A percentile compares a stretch with the other conserved stretches of the same genome.
phyloP scores from a whole-genome alignment of 2,888 invertebrate genomes.

The Idaea dimidiata region DNA sequence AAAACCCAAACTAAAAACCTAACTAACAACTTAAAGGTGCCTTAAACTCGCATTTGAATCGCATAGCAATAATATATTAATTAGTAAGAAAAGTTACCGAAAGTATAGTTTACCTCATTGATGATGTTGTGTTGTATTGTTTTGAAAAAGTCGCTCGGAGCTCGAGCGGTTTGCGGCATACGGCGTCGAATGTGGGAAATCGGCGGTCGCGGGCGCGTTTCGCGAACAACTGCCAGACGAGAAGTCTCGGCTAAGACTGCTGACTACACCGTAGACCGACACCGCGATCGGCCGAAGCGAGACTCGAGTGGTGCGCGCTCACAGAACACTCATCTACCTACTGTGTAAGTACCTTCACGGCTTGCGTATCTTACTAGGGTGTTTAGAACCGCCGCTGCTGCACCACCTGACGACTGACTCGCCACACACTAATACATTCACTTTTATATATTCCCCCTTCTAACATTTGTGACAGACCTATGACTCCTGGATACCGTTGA shows the following conservation, averaged over 20 bases:
- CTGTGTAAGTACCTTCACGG: neutral
- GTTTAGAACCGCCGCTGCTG: slow-evolving; percentile 42
- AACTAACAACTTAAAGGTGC: too few relatives aligned
- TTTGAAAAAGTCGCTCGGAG: slow-evolving; percentile 41
- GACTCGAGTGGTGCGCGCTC: slow-evolving; percentile 30
- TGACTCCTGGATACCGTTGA: slow-evolving; percentile 49
- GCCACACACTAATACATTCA: slow-evolving; percentile 56
- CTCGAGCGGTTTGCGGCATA: slow-evolving; percentile 31
- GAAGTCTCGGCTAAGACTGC: slow-evolving; percentile 32
- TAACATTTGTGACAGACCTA: slow-evolving; percentile 46
- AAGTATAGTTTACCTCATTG: slow-evolving; percentile 53
- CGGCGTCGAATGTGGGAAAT: slow-evolving; percentile 29
- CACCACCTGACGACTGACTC: slow-evolving; percentile 64
- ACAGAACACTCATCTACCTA: slow-evolving; percentile 13
- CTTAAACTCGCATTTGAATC: slow-evolving; percentile 7
- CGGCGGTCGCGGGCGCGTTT: slow-evolving; percentile 34
- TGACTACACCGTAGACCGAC: too few relatives aligned
- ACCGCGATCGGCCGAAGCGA: slow-evolving; percentile 30
- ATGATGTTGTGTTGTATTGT: slow-evolving; percentile 34
- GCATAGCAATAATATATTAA: slow-evolving; percentile 12
- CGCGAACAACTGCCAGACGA: slow-evolving; percentile 37
- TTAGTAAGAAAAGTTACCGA: neutral
- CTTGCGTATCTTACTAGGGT: slow-evolving; percentile 5
- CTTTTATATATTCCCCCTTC: slow-evolving; percentile 73
- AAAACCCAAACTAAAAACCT: neutral